Base-by-base conservation (phyloP, 2,888 invertebrate genomes). In the Drosophila seclusa region DNA sequence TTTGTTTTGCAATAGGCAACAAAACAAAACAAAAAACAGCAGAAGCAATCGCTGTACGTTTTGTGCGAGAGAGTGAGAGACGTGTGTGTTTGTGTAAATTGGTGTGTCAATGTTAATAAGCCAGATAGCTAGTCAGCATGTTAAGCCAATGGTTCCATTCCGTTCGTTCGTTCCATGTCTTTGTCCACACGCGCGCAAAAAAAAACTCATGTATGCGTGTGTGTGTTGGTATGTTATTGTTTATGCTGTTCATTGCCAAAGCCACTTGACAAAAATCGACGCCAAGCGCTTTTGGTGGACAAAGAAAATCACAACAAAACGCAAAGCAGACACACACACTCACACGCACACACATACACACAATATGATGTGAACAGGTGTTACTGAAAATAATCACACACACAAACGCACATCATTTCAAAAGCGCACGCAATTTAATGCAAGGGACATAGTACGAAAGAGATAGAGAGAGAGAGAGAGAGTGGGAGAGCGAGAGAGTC, bases 251-350 rank as follows among this genome's bases (percentile, higher is more conserved):
- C 89, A 87, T 73, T 84, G 87, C 80, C 84, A 87, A 88, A 83
- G 89, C 78, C 84, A 84, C 84, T 89, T 89, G 89, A 89, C 89
- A 49, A 76, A 87, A 83, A 86, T 76, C 73, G 57, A 72, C 64
- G 40, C 68, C 53, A 68, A 69, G 55, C 52, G 54, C 29, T 87
- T 73, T 80, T 61, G 58, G 42, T 55, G 60, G 68, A 82, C 82
- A 86, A 84, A 84, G 76, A 70, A 70, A 69, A 70, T 68, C 72
- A 73, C 70, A 78, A 80, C 71, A 70, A 70, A 71, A 70, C 49
- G 49, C 42, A 68, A 73, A 24, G 62, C 73, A 69, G 21, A 71
- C 36, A 48, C 50, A 65, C 50, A 48, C 50, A 63, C 57, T 59
- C 53, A 29, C 21, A 38, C 59, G 58, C 42, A 73, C 40, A 68